Conservation (phyloP, 2,888 invertebrate species). For the Scaptomyza caliginosa region DNA sequence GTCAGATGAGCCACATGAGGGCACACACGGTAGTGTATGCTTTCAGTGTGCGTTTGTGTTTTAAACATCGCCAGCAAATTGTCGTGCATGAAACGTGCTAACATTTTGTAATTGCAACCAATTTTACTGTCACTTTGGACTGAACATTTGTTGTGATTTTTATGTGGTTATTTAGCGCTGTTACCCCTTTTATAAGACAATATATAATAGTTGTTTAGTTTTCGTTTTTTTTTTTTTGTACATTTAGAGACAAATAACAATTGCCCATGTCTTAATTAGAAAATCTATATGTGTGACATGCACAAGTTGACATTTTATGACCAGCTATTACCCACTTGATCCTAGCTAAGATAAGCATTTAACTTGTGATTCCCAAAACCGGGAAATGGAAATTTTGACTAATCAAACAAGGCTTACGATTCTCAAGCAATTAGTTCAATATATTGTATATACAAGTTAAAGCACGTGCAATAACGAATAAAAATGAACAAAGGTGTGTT, state of each 20-base stretch:
- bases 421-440: conserved; percentile 20
- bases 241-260: conserved; percentile 11
- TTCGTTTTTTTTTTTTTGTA: not conserved
- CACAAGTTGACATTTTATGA: conserved; percentile 46
- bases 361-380: not conserved
- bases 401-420: conserved; percentile 40
- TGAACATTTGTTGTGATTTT: conserved; percentile 54
- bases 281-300: conserved; percentile 48
- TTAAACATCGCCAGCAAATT: conserved; percentile 32
- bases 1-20: conserved; percentile 34
- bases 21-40: conserved; percentile 1
- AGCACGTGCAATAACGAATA: too few species aligned
- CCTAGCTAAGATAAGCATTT: conserved; percentile 12
- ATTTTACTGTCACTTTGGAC: conserved; percentile 68
- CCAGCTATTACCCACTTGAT: conserved; percentile 23
- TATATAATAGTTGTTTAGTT: conserved; percentile 7
- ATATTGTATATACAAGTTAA: conserved; percentile 48
- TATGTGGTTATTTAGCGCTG: conserved; percentile 33
- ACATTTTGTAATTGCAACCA: conserved; percentile 69
- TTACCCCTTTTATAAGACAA: conserved; percentile 34
- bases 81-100: conserved; percentile 66
- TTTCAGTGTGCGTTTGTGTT: conserved; percentile 8
- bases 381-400: conserved; percentile 48
- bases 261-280: conserved; percentile 56
- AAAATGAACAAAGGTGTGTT: not conserved